Base-by-base conservation (phyloP, 64 coral and sea anemone genomes). In the Trachythela sp. region DNA sequence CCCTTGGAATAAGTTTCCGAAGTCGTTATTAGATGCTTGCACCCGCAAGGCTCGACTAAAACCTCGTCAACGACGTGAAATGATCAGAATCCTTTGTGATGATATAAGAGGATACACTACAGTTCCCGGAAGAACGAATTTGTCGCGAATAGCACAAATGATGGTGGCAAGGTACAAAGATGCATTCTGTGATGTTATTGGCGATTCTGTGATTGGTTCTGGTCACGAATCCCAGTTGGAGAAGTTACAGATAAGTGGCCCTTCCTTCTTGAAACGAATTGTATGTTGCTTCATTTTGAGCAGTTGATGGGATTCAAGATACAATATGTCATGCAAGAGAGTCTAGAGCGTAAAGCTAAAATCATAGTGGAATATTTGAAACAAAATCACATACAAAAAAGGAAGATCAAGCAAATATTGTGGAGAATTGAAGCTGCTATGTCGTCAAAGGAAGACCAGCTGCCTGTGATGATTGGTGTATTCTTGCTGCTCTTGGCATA, bases 221-320 rank as follows among this genome's bases (percentile, higher is more conserved):
- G 20, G 34, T 37, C 34, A 80, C 34, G 75, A 80, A 17, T 80
- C 75, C 34, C 75, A 37, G 20, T 80, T 36, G 20, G 8, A 15
- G 75, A 80, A 40, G 20, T 80, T 22, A 35, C 31, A 80, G 32
- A 80, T 34, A 35, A 80, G 34, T 80, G 75, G 75, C 75, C 75
- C 8, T 80, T 36, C 37, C 31, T 80, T 35, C 34, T 80, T 37
- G 8, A 80, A 80, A 80, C 9, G 75, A 29, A 35, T 80, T 80
- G 8, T 9, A 40, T 80, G 75, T 80, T 80, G 8, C 75, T 36
- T 35, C 34, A 80, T 22, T 80, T 80, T 22, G 13, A 37, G 8
- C 13, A 80, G 37, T 40, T 80, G 75, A 80, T 80, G 75, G 75
- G 75, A 15, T 80, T 80, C 33, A 80, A 80, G 13, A 9, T 80